Percentiles rank a stretch among this genome's conserved stretches.
Evolutionary conservation across 2,797 vertebrate genomes (phyloP).

Genomic region (Rhincodon typus): DNA sequence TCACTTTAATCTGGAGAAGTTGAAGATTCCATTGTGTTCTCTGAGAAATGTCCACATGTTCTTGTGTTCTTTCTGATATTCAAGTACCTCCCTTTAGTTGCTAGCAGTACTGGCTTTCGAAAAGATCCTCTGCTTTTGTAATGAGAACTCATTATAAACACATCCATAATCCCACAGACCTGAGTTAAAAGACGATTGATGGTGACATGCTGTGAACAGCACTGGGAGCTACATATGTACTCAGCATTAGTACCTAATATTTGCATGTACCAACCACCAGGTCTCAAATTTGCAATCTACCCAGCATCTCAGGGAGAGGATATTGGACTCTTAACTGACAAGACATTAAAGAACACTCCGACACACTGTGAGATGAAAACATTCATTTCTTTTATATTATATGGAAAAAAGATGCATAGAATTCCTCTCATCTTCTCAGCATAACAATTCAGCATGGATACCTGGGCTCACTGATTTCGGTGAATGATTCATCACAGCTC

Average conservation of each 20-base stretch:
- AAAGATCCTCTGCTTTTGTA: neutral
- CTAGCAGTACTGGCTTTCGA: neutral
- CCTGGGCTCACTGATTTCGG: neutral
- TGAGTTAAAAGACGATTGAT: neutral
- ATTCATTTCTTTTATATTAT: neutral
- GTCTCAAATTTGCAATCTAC: neutral
- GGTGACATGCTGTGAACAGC: neutral
- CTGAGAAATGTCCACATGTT: neutral
- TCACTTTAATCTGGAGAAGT: neutral
- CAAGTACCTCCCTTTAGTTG: slow-evolving; percentile 1
- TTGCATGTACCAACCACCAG: neutral
- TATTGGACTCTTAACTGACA: slow-evolving; percentile 2
- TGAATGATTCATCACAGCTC: neutral
- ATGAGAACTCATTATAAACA: slow-evolving; percentile 20
- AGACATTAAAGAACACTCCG: slow-evolving; percentile 18
- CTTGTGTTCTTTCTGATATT: neutral
- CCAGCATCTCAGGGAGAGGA: neutral
- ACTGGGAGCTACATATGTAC: neutral
- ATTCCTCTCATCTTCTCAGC: slow-evolving; percentile 19
- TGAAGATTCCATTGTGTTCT: neutral
- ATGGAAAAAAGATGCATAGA: neutral
- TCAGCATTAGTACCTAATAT: neutral
- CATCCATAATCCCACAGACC: too few relatives aligned
- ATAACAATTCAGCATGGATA: neutral
- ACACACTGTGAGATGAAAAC: neutral